Evolutionary conservation across 2,888 invertebrate species (phyloP).

Genomic region (Macropis europaea): DNA sequence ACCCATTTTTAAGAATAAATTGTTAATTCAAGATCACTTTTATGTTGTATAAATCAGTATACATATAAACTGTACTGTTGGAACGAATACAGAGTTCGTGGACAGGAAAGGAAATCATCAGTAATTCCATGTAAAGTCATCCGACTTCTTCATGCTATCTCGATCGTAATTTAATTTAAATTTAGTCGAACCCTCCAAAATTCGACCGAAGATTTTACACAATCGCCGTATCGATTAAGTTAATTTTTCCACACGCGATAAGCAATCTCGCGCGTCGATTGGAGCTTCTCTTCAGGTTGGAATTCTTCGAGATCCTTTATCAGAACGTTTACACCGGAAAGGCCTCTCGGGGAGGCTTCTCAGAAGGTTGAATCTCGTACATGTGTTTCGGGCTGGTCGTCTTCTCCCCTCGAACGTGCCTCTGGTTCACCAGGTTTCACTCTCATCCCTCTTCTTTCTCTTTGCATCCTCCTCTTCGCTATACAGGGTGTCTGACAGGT

Average conservation of each 20-base stretch:
- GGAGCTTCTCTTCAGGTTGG: background rate
- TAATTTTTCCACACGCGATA: slow-evolving; percentile 4
- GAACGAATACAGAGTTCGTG: too few species aligned
- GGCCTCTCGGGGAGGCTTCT: slow-evolving; percentile 31
- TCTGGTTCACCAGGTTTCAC: slow-evolving; percentile 13
- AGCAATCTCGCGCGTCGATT: background rate
- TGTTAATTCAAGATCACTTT: too few species aligned
- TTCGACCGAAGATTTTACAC: background rate
- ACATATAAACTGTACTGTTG: too few species aligned
- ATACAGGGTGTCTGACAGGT: background rate
- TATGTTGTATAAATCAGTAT: too few species aligned
- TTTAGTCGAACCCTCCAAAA: background rate
- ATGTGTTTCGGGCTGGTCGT: slow-evolving; percentile 47
- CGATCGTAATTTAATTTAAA: too few species aligned
- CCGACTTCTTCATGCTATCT: too few species aligned
- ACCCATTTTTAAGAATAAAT: too few species aligned
- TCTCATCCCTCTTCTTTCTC: background rate
- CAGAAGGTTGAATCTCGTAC: slow-evolving; percentile 42
- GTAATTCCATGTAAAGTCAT: too few species aligned
- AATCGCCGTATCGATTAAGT: background rate
- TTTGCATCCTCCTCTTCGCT: background rate
- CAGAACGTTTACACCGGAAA: slow-evolving; percentile 39
- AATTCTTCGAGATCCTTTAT: slow-evolving; percentile 41
- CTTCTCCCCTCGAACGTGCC: slow-evolving; percentile 40
- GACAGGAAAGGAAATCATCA: too few species aligned